Evolutionary conservation across 2,113 vertebrate species (phyloP).

Genomic region (Carassius auratus): DNA sequence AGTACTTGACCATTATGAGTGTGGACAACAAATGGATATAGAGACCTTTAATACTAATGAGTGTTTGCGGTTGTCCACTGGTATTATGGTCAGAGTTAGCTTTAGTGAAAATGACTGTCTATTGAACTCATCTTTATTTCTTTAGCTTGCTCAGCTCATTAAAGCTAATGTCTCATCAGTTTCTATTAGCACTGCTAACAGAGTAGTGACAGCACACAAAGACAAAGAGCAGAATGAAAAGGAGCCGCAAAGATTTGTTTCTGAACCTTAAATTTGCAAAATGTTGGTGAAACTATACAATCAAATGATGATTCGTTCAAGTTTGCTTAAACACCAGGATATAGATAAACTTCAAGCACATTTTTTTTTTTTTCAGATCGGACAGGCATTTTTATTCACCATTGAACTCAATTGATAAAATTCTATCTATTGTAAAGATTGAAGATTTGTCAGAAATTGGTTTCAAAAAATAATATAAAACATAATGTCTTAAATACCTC

Average conservation of each 20-base stretch:
- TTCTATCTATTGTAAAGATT: not conserved
- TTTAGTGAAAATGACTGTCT: conserved; percentile 34
- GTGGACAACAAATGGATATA: not conserved
- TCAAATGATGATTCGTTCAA: conserved; percentile 13
- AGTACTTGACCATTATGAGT: not conserved
- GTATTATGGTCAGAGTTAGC: conserved; percentile 11
- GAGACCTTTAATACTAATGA: conserved; percentile 29
- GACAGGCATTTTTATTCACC: not conserved
- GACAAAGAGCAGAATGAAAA: not conserved
- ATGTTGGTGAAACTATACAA: not conserved
- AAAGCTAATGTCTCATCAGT: conserved; percentile 16
- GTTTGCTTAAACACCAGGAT: conserved; percentile 8
- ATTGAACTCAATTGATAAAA: not conserved
- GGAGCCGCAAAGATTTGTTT: not conserved
- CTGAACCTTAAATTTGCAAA: not conserved
- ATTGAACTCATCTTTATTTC: conserved; percentile 13
- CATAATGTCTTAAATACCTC: no score
- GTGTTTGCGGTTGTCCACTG: conserved; percentile 20
- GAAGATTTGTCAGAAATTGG: not conserved
- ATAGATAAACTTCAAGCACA: not conserved
- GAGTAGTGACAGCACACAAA: not conserved
- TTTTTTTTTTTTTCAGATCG: not conserved
- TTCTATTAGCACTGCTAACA: conserved; percentile 35
- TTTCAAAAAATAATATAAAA: not conserved
- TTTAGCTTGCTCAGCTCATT: conserved; percentile 30